Base-by-base conservation (phyloP, 2,888 invertebrate species). In the Tenthredo notha region DNA sequence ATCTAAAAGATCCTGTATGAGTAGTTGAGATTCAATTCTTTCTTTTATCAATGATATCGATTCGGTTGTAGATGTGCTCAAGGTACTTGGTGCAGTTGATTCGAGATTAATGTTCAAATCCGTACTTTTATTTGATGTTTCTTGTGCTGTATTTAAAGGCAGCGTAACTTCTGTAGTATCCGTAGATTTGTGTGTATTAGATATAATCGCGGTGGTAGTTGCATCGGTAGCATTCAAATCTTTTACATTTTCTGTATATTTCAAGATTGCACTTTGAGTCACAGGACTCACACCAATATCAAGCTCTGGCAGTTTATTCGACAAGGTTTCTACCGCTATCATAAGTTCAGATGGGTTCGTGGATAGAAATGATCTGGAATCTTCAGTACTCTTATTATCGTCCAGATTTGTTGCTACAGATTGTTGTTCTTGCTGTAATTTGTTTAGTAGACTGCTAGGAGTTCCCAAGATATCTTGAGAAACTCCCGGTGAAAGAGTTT, bases 1-100 rank as follows among this genome's bases (percentile, higher is more conserved):
- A 29, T 84, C 84, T 58, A 77, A n/a, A 10, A 84, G 65, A 65
- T 83, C 83, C n/a, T 43, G 70, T 65, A 83, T 67, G 18, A 83
- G 21, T 70, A 47, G 25, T 50, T 65, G n/a, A 2, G 29, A 47
- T 47, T 58, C 40, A n/a, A 67, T 21, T 50, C 9, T 70, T 21
- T 83, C 70, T 50, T 67, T 1, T 61, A 33, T 33, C 58, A 58
- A 61, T 40, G 58, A 37, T 40, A 61, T 2, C 4, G 61, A 12
- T 40, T 80, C 80, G 7, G 80, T 61, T 21, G 80, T 80, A 12
- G 47, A 15, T 18, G 40, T 67, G n/a, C 9, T 83, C 7, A 47
- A 37, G 43, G 25, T 50, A 25, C 43, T 80, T n/a, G 61, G 18
- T 61, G 58, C 18, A 80, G 37, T 80, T 43, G 40, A 40, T n/a